These are phyloP conservation scores for Jaculus jaculus DNA, from an alignment of 2,113 vertebrate species.

Conservation along the genomic window DNA sequence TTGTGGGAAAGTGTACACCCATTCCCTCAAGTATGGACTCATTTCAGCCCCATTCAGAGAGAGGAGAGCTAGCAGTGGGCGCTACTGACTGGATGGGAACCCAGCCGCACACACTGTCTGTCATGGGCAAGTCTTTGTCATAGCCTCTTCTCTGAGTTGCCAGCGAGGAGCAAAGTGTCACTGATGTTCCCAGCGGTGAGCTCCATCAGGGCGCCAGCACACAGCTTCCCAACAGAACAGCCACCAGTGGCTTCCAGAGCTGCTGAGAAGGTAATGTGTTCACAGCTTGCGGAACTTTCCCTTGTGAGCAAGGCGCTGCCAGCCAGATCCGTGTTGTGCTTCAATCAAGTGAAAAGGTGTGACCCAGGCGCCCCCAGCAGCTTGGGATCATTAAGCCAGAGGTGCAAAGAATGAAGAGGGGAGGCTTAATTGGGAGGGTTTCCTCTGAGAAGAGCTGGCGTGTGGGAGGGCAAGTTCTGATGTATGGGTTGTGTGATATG, in stretches of 20 bases:
- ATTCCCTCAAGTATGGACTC: background rate
- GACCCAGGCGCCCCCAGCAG: constrained; percentile 32
- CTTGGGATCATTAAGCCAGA: constrained; percentile 29
- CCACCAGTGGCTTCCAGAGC: background rate
- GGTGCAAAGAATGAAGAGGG: background rate
- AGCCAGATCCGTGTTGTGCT: background rate
- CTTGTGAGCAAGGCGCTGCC: background rate
- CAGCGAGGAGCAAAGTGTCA: background rate
- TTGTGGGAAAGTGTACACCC: too few relatives aligned
- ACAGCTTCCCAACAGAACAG: background rate
- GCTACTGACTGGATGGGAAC: background rate
- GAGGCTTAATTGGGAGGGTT: background rate
- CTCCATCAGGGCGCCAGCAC: background rate
- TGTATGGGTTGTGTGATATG: too few relatives aligned
- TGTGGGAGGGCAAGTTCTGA: background rate
- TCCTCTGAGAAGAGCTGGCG: background rate
- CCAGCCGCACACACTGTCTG: too few relatives aligned
- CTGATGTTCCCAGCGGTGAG: background rate
- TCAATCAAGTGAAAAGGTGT: constrained; percentile 48
- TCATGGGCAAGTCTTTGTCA: too few relatives aligned
- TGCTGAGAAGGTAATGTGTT: background rate
- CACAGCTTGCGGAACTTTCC: background rate
- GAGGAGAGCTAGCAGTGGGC: background rate
- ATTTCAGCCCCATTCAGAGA: background rate
- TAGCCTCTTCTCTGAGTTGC: background rate